Base-by-base conservation (phyloP, 2,888 invertebrate genomes). In the Tholera decimalis region DNA sequence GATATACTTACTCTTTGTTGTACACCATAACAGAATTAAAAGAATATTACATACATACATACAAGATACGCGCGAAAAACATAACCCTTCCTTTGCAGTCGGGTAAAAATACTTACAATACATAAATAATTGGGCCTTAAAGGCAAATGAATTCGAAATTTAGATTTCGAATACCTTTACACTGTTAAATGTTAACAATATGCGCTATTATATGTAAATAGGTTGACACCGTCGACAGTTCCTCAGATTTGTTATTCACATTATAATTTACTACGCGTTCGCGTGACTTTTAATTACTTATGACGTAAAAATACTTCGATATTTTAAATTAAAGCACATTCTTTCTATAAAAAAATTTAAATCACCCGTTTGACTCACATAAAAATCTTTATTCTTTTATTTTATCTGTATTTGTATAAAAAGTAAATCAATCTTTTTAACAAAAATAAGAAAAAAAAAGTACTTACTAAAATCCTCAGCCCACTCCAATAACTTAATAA, bases 401-500 rank as follows among this genome's bases (percentile, higher is more conserved):
- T 8, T 26, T 28, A 18, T 50, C 18, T 15, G 20, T 20, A 24
- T 9, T 0, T 28, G 0, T 18, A 6, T 13, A 9, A 47, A 11
- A 9, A 9, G 15, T 6, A 22, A 8, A 24, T 4, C 1, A 13
- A 33, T 2, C 35, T 13, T 28, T 7, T 2, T 39, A 39, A 43
- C 6, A 8, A 22, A 35, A 22, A 11, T 7, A 43, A 53, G 39
- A 51, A 50, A 41, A 62, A 55, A 67, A 75, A 65, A 67, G 63
- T 51, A 86, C 90, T 91, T 77, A 93, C 93, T 79, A 74, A 57
- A 64, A 44, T 75, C 71, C 61, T 83, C 79, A 61, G 67, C 74
- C 43, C 73, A 63, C 59, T 76, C 66, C 62, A 88, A 59, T 63
- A 86, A 79, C 80, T 90, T 88, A 57, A 89, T 73, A 70, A 90